Evolutionary conservation across 2,888 invertebrate genomes (phyloP).

Genomic region (Limnephilus rhombicus): DNA sequence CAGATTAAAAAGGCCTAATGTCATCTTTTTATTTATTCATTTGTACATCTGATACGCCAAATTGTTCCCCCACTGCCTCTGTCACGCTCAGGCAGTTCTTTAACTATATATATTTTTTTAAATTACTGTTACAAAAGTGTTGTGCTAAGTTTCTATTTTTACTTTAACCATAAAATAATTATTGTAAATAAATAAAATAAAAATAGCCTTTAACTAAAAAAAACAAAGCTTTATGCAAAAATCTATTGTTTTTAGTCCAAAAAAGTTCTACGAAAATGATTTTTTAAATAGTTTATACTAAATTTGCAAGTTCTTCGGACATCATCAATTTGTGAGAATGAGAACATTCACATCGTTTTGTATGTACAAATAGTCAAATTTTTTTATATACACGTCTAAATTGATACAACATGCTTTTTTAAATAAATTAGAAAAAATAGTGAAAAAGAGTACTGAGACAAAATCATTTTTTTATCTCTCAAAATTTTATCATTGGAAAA

Average conservation of each 20-base stretch:
- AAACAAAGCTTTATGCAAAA: conserved; percentile 23
- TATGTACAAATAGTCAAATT: conserved; percentile 24
- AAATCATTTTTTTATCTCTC: no score
- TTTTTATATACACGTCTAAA: conserved; percentile 15
- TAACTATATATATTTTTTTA: not conserved
- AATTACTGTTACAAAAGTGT: not conserved
- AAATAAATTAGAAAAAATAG: not conserved
- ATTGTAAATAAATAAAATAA: conserved; percentile 5
- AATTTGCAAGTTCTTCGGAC: not conserved
- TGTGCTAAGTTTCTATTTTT: not conserved
- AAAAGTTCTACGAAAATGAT: not conserved
- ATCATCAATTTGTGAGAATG: not conserved
- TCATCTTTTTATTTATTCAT: not conserved
- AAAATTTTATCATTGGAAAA: not conserved
- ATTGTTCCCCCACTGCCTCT: not conserved
- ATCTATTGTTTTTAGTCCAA: not conserved
- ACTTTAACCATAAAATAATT: not conserved
- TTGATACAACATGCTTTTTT: not conserved
- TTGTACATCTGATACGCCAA: not conserved
- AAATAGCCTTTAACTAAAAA: conserved; percentile 4
- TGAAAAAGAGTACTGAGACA: no score
- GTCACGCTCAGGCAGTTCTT: not conserved
- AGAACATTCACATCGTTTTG: not conserved
- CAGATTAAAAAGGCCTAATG: not conserved
- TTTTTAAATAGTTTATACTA: not conserved